Evolutionary conservation across 2,888 invertebrate species (phyloP), one percentile per base, ranked within the genome.

Genomic region (Platypus cylindrus): DNA sequence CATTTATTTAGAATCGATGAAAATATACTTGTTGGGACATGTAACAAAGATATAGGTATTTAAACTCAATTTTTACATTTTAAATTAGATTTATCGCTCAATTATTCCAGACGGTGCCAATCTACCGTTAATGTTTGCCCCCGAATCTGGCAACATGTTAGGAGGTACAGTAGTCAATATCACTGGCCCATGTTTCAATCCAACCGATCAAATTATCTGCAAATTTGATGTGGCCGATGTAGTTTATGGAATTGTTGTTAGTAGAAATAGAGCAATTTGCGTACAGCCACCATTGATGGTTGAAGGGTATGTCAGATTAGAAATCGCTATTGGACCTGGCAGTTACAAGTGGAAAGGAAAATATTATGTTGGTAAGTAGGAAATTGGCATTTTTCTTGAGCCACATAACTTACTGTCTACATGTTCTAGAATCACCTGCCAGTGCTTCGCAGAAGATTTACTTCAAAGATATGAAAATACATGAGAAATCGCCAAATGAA

Each of bases 151-250:
- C 3, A 91, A 89, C 58, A 95, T 97, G 95, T 68, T 95, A 45
- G 97, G 97, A 3, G 97, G 97, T 2, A 87, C 90, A 0, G 78
- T 94, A 34, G 89, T 97, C 23, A 94, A 95, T 56, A 85, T 97
- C 38, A 93, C 95, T 0, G 97, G 95, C 0, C 93, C 94, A 2
- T 97, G 97, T 58, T 87, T 95, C 56, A 70, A 77, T 45, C 72
- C 72, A 0, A 67, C 67, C 2, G 78, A 84, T 49, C 73, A 78
- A 45, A 76, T 94, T 30, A 75, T 74, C 33, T 91, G 90, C 53
- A 76, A 82, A 45, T 89, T 89, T 53, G 87, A 89, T 53, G 50
- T 54, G 5, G 82, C 78, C 0, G 78, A 80, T 45, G 73, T 78
- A 37, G 85, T 89, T 1, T 60, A 72, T 7, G 89, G 86, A 3